Conservation (phyloP, 53 echinoderm and acorn worm species). For the Arbacia lixula region DNA sequence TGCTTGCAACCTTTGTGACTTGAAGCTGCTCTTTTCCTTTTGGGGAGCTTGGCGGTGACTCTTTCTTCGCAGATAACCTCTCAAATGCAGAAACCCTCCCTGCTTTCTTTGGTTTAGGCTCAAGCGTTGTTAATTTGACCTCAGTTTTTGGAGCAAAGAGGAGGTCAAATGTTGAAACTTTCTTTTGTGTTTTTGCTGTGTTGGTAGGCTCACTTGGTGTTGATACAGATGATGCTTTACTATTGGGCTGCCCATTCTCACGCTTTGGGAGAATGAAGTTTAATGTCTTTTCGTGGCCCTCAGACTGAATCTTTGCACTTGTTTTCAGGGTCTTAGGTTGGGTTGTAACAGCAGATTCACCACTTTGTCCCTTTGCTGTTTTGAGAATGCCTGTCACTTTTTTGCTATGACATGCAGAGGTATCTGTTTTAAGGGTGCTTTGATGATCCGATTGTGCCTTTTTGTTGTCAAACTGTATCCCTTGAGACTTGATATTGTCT, state of each 20-base stretch:
- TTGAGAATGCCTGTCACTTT: background rate
- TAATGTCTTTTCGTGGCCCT: too few relatives aligned
- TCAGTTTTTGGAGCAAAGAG: background rate
- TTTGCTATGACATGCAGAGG: background rate
- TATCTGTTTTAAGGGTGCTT: background rate
- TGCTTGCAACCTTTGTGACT: too few relatives aligned
- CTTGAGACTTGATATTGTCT: background rate
- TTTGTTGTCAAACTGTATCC: background rate
- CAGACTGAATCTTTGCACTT: background rate
- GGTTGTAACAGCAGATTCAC: background rate
- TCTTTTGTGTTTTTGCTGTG: slow-evolving; percentile 8
- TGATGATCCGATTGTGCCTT: background rate
- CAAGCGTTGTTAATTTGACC: background rate
- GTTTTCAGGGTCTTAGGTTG: background rate
- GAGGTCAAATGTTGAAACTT: slow-evolving; percentile 37
- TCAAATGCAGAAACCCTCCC: slow-evolving; percentile 49
- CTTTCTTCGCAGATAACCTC: slow-evolving; percentile 2
- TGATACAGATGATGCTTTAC: too few relatives aligned
- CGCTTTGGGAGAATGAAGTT: too few relatives aligned
- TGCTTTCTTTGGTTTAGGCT: background rate
- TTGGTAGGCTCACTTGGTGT: too few relatives aligned
- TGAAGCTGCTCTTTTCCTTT: background rate
- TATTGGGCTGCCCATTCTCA: too few relatives aligned
- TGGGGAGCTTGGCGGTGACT: background rate
- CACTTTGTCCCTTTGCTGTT: too few relatives aligned